Evolutionary conservation across 2,888 invertebrate species (phyloP), one percentile per base, ranked within the genome.

Genomic region (Drosophila fungiperda): DNA sequence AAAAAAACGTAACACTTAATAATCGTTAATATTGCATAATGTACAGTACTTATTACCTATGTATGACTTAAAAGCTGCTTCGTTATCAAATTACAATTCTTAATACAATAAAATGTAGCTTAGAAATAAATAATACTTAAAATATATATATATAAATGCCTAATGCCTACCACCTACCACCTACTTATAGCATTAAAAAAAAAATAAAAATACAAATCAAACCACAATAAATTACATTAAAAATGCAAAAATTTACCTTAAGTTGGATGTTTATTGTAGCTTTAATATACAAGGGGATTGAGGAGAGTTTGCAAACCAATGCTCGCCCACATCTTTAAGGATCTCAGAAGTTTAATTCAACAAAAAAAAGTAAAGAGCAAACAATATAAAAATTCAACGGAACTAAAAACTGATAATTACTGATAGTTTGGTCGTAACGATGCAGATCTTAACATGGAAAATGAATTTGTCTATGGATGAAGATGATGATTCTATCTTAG

Each of bases 21-120:
- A 60, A 72, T 67, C 42, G 42, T 52, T 66, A 67, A 50, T 60
- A 78, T 78, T 63, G 60, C 63, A 61, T 78, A 59, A 59, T 76
- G 76, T 76, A 76, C 76, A 76, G 76, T 68, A 73, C 78, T 78
- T 76, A 76, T 59, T 68, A 68, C 12, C 64, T 68, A 68, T 23
- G 40, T 68, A 50, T 68, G 36, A 60, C 52, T 72, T 49, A 76
- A 63, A 48, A 53, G 32, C 62, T 11, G 78, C 61, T 73, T 73
- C 78, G 63, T 73, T 76, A 78, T 78, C 63, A 49, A 73, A n/a
- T 76, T 77, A 58, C 45, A 57, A 64, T 32, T 61, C 68, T 67
- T 76, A 73, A 68, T 60, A 63, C 40, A 66, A 60, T 72, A 61
- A 73, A 57, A 50, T 40, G 45, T 67, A 67, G 48, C 15, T 42